Percentiles rank a stretch among this genome's conserved stretches.
phyloP scores from a whole-genome alignment of 2,113 vertebrate species.

The Cinclus cinclus region DNA sequence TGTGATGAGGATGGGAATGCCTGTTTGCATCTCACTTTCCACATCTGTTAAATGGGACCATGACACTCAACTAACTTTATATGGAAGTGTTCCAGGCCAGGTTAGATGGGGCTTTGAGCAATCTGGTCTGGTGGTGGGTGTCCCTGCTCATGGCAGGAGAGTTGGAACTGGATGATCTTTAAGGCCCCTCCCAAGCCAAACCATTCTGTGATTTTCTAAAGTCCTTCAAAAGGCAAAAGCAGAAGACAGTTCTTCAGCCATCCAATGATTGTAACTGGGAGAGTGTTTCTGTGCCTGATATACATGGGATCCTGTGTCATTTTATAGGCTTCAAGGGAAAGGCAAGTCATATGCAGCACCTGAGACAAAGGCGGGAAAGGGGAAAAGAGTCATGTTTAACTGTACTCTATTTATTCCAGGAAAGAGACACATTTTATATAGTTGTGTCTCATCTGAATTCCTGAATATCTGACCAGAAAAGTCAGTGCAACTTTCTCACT shows the following conservation, averaged over 20 bases:
- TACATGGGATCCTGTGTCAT: not conserved
- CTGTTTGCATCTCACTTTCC: not conserved
- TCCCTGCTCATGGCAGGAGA: not conserved
- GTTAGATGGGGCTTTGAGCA: not conserved
- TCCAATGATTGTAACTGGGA: not conserved
- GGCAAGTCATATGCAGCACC: not conserved
- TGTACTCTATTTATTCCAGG: not conserved
- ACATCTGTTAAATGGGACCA: not conserved
- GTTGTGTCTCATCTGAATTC: not conserved
- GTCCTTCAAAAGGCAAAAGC: not conserved
- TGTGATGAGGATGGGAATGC: not conserved
- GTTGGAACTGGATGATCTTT: not conserved
- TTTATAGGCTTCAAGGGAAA: not conserved
- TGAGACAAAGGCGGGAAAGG: not conserved
- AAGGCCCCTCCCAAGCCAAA: not conserved
- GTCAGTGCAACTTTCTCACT: not conserved
- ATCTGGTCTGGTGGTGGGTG: not conserved
- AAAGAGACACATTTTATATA: not conserved
- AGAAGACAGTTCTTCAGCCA: not conserved
- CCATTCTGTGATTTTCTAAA: not conserved
- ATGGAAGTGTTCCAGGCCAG: not conserved
- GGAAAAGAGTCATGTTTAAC: not conserved
- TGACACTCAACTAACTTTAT: not conserved
- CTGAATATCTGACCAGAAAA: not conserved
- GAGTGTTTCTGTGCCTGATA: not conserved